Base-by-base conservation (phyloP, 37 sponge, comb jelly and placozoan species). In the Chondrilla cf. caribensis region DNA sequence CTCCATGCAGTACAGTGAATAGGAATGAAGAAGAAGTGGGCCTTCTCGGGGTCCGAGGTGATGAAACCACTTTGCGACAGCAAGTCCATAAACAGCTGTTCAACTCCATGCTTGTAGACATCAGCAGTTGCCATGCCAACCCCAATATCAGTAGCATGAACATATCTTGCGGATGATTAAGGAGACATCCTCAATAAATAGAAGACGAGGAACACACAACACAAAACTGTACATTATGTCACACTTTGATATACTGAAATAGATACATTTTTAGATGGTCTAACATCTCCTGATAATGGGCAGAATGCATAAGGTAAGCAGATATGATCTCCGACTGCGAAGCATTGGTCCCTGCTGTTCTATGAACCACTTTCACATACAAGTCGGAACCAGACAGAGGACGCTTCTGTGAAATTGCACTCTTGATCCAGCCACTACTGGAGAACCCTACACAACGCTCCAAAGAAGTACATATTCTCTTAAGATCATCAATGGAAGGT, bases 61-160 rank as follows among this genome's bases (percentile, higher is more conserved):
- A 80, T 64, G 36, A 60, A 80, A 28, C 9, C 32, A 33, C 81
- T 80, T 33, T 35, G 28, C 2, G 58, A 32, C 38, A 92, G 80
- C 9, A 92, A 70, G 54, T 58, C 35, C 26, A 92, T 89, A 79
- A 92, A 92, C 15, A 92, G 68, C 22, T 86, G 58, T 60, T 92
- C 93, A 39, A 92, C 93, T 60, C 93, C 93, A 81, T 92, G 89
- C 51, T 92, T 92, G 81, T 92, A 92, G 81, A 89, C 93, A 24
- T 80, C 51, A 19, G 54, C 38, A 5, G 87, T 84, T 38, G 81
- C 86, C 81, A 92, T 86, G 40, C 86, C 42, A 24, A 18, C 19
- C 39, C 93, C 93, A 64, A 89, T 31, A 26, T 33, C 43, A 42
- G 79, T 82, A 8, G 62, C 58, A 55, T 92, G 86, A 18, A 88